Evolutionary conservation across 2,113 vertebrate genomes (phyloP), one percentile per base, ranked within the genome.

Genomic region (Ameiurus melas): DNA sequence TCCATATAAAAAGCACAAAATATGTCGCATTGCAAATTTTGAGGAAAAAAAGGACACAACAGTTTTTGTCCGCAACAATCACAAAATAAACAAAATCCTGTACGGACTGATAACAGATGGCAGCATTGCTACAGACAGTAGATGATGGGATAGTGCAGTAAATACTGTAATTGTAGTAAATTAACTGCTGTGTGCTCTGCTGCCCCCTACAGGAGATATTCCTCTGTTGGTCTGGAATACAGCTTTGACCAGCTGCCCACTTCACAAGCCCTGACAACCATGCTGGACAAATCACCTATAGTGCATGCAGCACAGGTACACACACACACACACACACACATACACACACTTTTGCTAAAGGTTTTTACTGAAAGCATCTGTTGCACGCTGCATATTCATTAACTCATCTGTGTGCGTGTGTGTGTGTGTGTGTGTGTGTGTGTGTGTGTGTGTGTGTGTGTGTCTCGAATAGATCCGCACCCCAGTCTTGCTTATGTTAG

Each of bases 261-360:
- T 0, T 88, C 92, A 0, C 92, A 96, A 36, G 95, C 95, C 0
- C 89, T 97, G 92, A 92, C 92, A 19, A 64, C 93, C 30, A 97
- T 97, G 97, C 91, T 97, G 20, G 93, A 93, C 87, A 92, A 86
- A 90, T 97, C 97, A 0, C 96, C 96, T 86, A 97, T 97, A 0
- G 79, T 89, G 80, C 93, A 95, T 20, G 96, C 93, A 0, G 87
- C 92, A 33, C 93, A 89, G 96, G 96, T 97, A 85, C 33, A 90
- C 20, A 84, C n/a, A 90, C 20, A 85, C 57, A 79, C 53, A 51
- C 30, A 53, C 51, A 53, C 51, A 53, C 51, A 53, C 51, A 53
- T 27, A 14, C 30, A 62, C 53, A 36, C 27, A 39, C 5, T 12
- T 51, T 58, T 80, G 43, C 20, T 43, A n/a, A 30, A 19, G 60